These are phyloP conservation scores for Bugulina stolonifera DNA, from an alignment of 2,888 invertebrate genomes.

Conservation along the genomic window DNA sequence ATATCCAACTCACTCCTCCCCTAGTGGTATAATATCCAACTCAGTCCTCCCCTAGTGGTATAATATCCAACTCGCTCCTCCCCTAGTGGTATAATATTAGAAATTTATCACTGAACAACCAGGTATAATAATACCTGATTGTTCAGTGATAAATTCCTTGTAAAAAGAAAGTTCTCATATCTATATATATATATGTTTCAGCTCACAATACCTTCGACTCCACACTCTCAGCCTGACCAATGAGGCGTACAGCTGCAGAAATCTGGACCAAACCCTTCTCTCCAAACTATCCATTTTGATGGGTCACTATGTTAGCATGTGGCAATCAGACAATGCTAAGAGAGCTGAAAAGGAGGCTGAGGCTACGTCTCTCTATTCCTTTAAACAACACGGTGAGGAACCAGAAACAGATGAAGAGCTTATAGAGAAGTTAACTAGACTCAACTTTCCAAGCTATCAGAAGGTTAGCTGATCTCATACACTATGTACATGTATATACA, in stretches of 20 bases:
- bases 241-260: constrained; percentile 1
- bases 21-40: too few species aligned
- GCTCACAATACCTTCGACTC: not conserved
- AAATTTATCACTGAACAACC: too few species aligned
- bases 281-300: not conserved
- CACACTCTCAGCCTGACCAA: not conserved
- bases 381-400: constrained; percentile 18
- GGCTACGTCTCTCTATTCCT: constrained; percentile 18
- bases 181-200: not conserved
- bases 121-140: too few species aligned
- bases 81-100: not conserved
- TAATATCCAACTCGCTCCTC: too few species aligned
- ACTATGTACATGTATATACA: too few species aligned
- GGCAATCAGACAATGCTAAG: constrained; percentile 2
- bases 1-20: too few species aligned
- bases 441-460: constrained; percentile 16
- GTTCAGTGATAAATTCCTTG: too few species aligned
- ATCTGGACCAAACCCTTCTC: not conserved
- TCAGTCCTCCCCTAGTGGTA: not conserved
- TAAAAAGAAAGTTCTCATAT: too few species aligned
- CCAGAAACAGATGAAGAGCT: constrained; percentile 17
- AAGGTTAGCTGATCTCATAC: not conserved
- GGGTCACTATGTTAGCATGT: not conserved
- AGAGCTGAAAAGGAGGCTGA: constrained; percentile 14
- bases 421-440: not conserved